Conservation (phyloP, 2,113 vertebrate genomes). For the Salvelinus sp. region DNA sequence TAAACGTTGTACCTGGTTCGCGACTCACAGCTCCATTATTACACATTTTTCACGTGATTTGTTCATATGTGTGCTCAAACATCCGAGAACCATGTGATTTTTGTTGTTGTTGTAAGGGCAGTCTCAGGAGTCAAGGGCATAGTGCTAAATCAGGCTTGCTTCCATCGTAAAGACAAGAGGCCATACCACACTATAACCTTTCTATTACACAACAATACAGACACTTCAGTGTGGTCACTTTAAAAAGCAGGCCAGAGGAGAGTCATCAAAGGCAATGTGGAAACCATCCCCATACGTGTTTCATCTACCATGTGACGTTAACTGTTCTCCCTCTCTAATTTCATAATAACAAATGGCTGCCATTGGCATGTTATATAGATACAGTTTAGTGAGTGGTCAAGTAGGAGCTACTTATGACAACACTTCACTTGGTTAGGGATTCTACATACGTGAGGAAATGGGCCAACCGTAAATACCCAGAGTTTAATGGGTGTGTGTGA, state of each 20-base stretch:
- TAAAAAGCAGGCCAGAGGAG: not conserved
- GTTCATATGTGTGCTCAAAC: no score
- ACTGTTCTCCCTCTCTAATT: not conserved
- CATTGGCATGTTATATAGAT: not conserved
- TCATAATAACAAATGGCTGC: constrained; percentile 2
- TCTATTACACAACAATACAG: not conserved
- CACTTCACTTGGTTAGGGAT: not conserved
- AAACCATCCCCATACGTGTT: not conserved
- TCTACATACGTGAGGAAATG: constrained; percentile 10
- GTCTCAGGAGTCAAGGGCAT: not conserved
- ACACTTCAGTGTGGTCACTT: not conserved
- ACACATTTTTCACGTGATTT: no score
- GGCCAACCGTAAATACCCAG: not conserved
- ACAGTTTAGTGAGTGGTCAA: not conserved
- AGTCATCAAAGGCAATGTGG: not conserved
- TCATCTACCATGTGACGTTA: not conserved
- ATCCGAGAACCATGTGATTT: not conserved
- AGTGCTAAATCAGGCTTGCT: not conserved
- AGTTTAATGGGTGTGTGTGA: constrained; percentile 5
- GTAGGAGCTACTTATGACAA: constrained; percentile 5
- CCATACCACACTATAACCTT: not conserved
- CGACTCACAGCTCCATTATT: no score
- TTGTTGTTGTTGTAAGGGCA: no score
- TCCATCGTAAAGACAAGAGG: not conserved
- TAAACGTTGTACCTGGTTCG: no score